A percentile compares a stretch with the other conserved stretches of the same genome.
These are phyloP conservation scores for Ameiurus melas DNA, from an alignment of 2,113 vertebrate genomes.

Conservation along the genomic window DNA sequence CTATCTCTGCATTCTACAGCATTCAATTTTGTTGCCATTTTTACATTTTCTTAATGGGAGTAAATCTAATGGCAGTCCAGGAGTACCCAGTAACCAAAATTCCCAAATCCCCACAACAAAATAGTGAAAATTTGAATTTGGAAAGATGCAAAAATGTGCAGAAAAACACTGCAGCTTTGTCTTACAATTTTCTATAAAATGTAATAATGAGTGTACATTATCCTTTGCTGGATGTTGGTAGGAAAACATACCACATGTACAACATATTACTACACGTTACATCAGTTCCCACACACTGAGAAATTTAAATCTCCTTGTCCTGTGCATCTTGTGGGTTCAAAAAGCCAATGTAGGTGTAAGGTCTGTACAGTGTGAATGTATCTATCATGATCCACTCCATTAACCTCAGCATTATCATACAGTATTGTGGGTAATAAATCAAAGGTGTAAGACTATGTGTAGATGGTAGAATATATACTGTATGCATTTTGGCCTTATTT, in stretches of 20 bases:
- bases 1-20: not conserved
- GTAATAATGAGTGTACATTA: not conserved
- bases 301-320: conserved; percentile 14
- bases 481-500: not conserved
- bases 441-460: conserved; percentile 11
- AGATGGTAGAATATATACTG: not conserved
- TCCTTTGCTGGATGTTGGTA: not conserved
- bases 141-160: not conserved
- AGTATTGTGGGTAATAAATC: conserved; percentile 29
- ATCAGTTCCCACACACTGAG: conserved; percentile 26
- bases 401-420: conserved; percentile 51
- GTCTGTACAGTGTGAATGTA: conserved; percentile 48
- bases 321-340: conserved; percentile 30
- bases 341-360: conserved; percentile 39
- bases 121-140: not conserved
- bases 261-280: not conserved
- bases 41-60: not conserved
- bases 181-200: not conserved
- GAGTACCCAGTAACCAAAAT: not conserved
- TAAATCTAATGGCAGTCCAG: not conserved
- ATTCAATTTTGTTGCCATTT: not conserved
- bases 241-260: not conserved
- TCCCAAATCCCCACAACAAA: not conserved
- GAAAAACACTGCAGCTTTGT: not conserved
- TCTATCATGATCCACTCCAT: conserved; percentile 25